Evolutionary conservation across 2,888 invertebrate genomes (phyloP).

Genomic region (Pantelozetes paolii): DNA sequence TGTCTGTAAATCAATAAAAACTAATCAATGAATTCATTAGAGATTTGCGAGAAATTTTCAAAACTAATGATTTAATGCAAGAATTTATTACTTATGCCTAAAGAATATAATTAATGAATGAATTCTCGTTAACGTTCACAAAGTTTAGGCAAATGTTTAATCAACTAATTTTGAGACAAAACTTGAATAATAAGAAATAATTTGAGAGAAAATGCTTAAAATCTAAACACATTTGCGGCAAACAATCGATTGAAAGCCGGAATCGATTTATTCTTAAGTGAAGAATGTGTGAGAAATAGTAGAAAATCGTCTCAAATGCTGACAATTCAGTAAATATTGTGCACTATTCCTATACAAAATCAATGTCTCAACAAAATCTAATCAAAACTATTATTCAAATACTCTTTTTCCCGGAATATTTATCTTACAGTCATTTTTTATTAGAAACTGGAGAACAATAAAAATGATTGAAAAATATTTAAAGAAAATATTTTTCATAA

Average conservation of each 20-base stretch:
- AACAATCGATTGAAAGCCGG: conserved; percentile 21
- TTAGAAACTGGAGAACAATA: not conserved
- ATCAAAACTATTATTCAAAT: not conserved
- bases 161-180: too few species aligned
- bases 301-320: not conserved
- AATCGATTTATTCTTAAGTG: not conserved
- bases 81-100: too few species aligned
- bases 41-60: too few species aligned
- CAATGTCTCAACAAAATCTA: not conserved
- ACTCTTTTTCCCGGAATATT: not conserved
- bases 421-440: not conserved
- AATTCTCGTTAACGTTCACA: too few species aligned
- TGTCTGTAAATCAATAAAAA: too few species aligned
- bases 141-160: too few species aligned
- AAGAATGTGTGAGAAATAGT: not conserved
- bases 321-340: conserved; percentile 10
- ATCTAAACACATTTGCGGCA: conserved; percentile 1
- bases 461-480: not conserved
- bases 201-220: too few species aligned
- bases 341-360: not conserved
- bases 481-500: too few species aligned
- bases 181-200: too few species aligned
- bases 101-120: too few species aligned
- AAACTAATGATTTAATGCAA: too few species aligned
- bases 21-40: too few species aligned